Evolutionary conservation across 2,888 invertebrate species (phyloP), one percentile per base, ranked within the genome.

Genomic region (Stegana nigrithorax): DNA sequence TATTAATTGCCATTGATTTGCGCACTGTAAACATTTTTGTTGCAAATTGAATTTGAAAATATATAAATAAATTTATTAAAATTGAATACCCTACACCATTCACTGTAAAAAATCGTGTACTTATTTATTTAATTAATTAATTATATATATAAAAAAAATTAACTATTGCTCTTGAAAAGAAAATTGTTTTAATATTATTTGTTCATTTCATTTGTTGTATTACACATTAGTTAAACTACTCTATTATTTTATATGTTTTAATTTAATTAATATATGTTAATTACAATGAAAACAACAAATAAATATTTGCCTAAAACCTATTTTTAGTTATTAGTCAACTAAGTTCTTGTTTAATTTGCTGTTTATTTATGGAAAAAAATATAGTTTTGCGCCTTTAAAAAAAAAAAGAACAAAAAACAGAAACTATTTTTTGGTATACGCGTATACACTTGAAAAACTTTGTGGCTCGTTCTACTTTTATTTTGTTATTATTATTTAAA

Each of bases 1-100:
- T 25, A 56, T 58, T 27, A 58, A 64, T 21, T 72, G 73, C 76
- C 76, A 73, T 72, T 70, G 68, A 72, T 76, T 76, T 78, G 78
- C 75, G 65, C 71, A 75, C 68, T 65, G 53, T 66, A 67, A 63
- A 55, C 8, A 32, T 29, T 14, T 27, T 6, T 51, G 29, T 27
- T 51, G 26, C 26, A 51, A 14, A n/a, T n/a, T n/a, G 14, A 17
- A 6, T 47, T 12, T 47, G 17, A 47, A 51, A 27, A 26, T 5
- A 51, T n/a, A 26, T 14, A 51, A 51, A 26, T 2, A 51, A 51
- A 14, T 19, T 12, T 29, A 10, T 51, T 17, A 29, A 45, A 45
- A 8, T n/a, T n/a, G n/a, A n/a, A n/a, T n/a, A n/a, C n/a, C n/a
- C n/a, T n/a, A n/a, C n/a, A n/a, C n/a, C n/a, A n/a, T n/a, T n/a